A percentile compares a stretch with the other conserved stretches of the same genome.
phyloP scores from a whole-genome alignment of 2,797 vertebrate genomes.

The Ceryle rudis region DNA sequence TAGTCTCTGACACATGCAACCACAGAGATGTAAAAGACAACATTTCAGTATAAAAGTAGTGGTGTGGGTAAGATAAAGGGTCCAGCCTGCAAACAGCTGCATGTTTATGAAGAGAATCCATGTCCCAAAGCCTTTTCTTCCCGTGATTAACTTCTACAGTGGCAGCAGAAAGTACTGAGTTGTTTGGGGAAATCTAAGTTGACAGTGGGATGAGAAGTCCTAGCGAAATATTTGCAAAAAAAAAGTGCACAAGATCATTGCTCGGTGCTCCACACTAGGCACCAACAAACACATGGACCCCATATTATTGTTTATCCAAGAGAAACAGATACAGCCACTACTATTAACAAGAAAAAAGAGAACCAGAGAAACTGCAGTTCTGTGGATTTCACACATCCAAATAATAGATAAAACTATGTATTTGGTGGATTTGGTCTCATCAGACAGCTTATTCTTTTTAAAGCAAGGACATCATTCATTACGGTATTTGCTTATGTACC shows the following conservation, averaged over 20 bases:
- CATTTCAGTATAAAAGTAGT: not conserved
- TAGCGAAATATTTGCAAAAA: not conserved
- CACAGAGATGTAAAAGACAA: not conserved
- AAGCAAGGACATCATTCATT: not conserved
- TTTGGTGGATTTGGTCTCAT: not conserved
- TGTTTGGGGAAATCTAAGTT: too few species aligned
- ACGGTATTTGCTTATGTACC: not conserved
- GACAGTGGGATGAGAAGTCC: not conserved
- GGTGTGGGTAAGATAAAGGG: not conserved
- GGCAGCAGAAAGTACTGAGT: not conserved
- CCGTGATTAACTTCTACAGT: not conserved
- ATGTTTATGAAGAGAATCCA: not conserved
- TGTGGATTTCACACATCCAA: not conserved
- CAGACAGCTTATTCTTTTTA: not conserved
- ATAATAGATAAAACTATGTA: not conserved
- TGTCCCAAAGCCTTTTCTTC: not conserved
- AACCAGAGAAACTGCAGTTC: not conserved
- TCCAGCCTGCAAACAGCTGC: not conserved
- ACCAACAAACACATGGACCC: accelerated
- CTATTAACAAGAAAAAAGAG: not conserved
- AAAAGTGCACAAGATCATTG: not conserved
- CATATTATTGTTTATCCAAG: not conserved
- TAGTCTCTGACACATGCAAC: not conserved
- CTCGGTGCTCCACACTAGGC: not conserved
- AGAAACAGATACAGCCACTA: not conserved